phyloP scores from a whole-genome alignment of 2,797 vertebrate species.

The Cossypha caffra region DNA sequence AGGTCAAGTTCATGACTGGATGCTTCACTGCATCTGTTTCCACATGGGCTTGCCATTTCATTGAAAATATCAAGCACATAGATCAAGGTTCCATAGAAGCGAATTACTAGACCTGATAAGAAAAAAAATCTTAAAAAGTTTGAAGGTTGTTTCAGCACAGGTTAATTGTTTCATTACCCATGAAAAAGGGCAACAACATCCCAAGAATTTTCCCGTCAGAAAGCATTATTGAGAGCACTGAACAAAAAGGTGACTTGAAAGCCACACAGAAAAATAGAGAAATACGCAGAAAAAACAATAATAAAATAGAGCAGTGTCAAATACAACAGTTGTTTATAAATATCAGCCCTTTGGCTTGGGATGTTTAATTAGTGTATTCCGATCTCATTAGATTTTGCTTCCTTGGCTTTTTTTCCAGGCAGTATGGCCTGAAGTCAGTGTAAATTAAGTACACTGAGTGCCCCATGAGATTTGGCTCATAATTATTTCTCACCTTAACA shows the following conservation, averaged over 20 bases:
- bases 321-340: constrained; percentile 14
- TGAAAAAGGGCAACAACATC: neutral
- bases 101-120: constrained; percentile 49
- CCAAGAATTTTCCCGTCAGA: neutral
- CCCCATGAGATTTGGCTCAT: neutral
- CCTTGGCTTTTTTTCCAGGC: neutral
- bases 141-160: constrained; percentile 20
- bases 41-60: constrained; percentile 72
- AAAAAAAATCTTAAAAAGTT: constrained; percentile 32
- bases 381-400: constrained; percentile 4
- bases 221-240: neutral
- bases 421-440: constrained; percentile 5
- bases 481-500: constrained; percentile 39
- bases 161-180: constrained; percentile 43
- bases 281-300: neutral
- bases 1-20: constrained; percentile 63
- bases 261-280: neutral
- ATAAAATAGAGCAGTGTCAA: neutral
- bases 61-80: constrained; percentile 73
- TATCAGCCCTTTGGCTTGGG: neutral
- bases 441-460: constrained; percentile 7
- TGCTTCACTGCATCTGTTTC: constrained; percentile 65
- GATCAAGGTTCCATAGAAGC: constrained; percentile 60
- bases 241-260: neutral
- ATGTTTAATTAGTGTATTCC: constrained; percentile 30